A percentile compares a stretch with the other conserved stretches of the same genome.
These are phyloP conservation scores for Urosaurus nigricauda DNA, from an alignment of 2,797 vertebrate genomes.

Conservation along the genomic window DNA sequence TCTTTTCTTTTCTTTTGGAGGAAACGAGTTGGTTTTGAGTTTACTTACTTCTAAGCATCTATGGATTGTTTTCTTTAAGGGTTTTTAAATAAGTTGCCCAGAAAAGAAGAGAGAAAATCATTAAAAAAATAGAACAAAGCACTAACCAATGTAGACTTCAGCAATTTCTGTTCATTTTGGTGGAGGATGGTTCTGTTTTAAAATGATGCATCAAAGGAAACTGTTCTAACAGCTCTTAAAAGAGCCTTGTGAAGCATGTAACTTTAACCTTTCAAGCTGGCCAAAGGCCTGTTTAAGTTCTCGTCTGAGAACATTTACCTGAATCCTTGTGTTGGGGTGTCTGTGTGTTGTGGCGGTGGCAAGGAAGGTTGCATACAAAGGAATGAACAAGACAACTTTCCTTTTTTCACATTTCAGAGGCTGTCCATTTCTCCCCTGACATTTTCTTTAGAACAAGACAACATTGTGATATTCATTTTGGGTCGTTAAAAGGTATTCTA, in stretches of 20 bases:
- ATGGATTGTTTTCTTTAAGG: slow-evolving; percentile 5
- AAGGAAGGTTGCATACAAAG: not conserved
- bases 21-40: not conserved
- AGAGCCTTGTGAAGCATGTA: no score
- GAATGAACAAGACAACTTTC: not conserved
- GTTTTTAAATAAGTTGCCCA: slow-evolving; percentile 17
- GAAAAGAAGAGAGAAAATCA: slow-evolving; percentile 24
- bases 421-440: not conserved
- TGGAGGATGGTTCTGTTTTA: not conserved
- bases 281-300: not conserved
- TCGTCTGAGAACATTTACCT: not conserved
- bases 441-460: no score
- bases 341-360: not conserved
- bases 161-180: not conserved
- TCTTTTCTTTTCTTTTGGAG: not conserved
- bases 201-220: not conserved
- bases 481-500: not conserved
- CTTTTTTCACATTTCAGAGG: not conserved
- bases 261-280: not conserved
- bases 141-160: slow-evolving; percentile 22
- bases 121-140: not conserved
- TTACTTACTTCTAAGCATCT: slow-evolving; percentile 10
- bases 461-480: no score
- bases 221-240: not conserved
- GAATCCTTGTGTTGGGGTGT: not conserved